Percentiles rank a stretch among this genome's conserved stretches.
These are phyloP conservation scores for Scaptomyza flava DNA, from an alignment of 2,888 invertebrate species.

Conservation along the genomic window DNA sequence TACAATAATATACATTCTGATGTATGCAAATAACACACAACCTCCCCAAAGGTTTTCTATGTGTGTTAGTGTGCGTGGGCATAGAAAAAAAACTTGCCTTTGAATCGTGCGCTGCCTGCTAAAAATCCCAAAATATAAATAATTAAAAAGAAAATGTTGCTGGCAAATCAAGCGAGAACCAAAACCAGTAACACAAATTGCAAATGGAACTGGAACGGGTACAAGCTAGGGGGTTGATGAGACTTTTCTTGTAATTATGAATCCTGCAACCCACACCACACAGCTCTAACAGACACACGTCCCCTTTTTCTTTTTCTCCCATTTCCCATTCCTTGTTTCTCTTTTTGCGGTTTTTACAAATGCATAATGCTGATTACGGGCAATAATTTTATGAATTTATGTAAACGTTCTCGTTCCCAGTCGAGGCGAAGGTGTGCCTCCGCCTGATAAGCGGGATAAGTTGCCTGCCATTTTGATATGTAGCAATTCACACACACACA, in stretches of 20 bases:
- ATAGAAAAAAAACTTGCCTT: constrained; percentile 58
- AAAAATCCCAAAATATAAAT: constrained; percentile 80
- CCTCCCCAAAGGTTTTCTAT: background rate
- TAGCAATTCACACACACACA: constrained; percentile 1
- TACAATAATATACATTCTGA: constrained; percentile 47
- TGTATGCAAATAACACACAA: constrained; percentile 70
- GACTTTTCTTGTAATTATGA: constrained; percentile 52
- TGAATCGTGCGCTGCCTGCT: constrained; percentile 74
- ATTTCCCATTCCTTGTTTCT: background rate
- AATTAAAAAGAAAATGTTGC: constrained; percentile 80
- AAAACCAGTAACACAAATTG: constrained; percentile 11
- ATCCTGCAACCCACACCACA: constrained; percentile 7
- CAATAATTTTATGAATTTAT: constrained; percentile 83
- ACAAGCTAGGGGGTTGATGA: constrained; percentile 13
- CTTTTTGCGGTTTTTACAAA: constrained; percentile 81
- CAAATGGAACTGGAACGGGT: constrained; percentile 1
- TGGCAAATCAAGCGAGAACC: constrained; percentile 72
- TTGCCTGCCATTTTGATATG: constrained; percentile 32
- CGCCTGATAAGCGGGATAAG: constrained; percentile 53
- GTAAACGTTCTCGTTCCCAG: constrained; percentile 54
- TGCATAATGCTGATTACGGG: constrained; percentile 84
- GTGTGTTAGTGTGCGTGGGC: constrained; percentile 5
- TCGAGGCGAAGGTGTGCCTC: constrained; percentile 48
- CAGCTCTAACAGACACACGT: background rate
- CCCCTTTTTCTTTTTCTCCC: background rate